Percentiles rank a stretch among this genome's conserved stretches.
Conservation (phyloP, 2,797 vertebrate species). For the Nannoperca australis region DNA sequence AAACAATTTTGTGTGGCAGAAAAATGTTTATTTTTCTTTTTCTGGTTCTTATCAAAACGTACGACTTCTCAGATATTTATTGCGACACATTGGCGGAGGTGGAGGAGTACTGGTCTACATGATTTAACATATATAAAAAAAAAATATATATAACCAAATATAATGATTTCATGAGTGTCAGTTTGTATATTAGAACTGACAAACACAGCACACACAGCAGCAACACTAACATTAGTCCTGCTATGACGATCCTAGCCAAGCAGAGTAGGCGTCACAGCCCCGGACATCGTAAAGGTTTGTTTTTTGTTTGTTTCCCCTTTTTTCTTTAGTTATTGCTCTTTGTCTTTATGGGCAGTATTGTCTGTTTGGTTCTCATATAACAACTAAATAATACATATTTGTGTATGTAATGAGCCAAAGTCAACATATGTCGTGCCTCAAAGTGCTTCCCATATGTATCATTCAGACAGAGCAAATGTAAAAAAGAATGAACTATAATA, state of each 20-base stretch:
- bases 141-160: no score
- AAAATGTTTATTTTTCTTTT: neutral
- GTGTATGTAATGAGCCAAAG: slow-evolving; percentile 3
- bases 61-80: no score
- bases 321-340: neutral
- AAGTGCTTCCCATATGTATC: slow-evolving; percentile 16
- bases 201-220: no score
- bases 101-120: no score
- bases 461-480: neutral
- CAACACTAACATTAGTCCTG: no score
- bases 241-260: neutral
- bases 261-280: neutral
- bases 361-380: slow-evolving; percentile 16
- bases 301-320: neutral
- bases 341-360: neutral
- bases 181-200: no score
- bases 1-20: no score
- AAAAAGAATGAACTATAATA: neutral
- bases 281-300: neutral
- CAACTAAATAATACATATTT: slow-evolving; percentile 11
- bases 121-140: no score
- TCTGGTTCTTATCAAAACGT: neutral
- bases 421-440: slow-evolving; percentile 41
- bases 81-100: no score
- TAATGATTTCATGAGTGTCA: no score